phyloP scores from a whole-genome alignment of 2,113 vertebrate species.

The Vulpes ferrilata region DNA sequence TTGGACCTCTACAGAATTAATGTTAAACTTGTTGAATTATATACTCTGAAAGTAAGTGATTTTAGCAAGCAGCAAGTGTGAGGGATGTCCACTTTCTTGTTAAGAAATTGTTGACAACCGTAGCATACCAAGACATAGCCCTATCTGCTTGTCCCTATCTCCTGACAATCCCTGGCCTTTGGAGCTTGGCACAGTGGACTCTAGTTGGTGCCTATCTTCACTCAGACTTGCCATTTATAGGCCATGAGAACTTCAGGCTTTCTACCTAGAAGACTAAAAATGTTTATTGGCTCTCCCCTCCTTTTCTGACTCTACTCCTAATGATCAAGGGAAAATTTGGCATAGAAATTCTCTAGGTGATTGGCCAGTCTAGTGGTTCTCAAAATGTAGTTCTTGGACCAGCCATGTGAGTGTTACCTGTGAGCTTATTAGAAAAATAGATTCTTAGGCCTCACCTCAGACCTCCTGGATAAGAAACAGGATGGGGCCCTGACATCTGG shows the following conservation, averaged over 20 bases:
- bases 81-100: not conserved
- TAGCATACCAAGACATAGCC: not conserved
- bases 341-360: not conserved
- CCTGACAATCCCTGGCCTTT: not conserved
- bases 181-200: not conserved
- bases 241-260: not conserved
- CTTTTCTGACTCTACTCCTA: not conserved
- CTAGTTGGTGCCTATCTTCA: not conserved
- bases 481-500: not conserved
- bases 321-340: not conserved
- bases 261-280: not conserved
- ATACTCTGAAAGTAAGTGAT: not conserved
- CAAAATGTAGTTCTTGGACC: not conserved
- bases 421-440: not conserved
- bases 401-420: not conserved
- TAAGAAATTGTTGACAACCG: not conserved
- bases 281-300: not conserved
- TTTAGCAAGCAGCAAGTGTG: not conserved
- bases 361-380: not conserved
- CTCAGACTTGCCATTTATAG: conserved; percentile 16
- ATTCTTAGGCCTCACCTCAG: not conserved
- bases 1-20: not conserved
- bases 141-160: not conserved
- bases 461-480: not conserved
- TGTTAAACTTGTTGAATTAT: not conserved